A percentile compares a stretch with the other conserved stretches of the same genome.
Conservation (phyloP, 2,797 vertebrate genomes). For the Oreortyx pictus region DNA sequence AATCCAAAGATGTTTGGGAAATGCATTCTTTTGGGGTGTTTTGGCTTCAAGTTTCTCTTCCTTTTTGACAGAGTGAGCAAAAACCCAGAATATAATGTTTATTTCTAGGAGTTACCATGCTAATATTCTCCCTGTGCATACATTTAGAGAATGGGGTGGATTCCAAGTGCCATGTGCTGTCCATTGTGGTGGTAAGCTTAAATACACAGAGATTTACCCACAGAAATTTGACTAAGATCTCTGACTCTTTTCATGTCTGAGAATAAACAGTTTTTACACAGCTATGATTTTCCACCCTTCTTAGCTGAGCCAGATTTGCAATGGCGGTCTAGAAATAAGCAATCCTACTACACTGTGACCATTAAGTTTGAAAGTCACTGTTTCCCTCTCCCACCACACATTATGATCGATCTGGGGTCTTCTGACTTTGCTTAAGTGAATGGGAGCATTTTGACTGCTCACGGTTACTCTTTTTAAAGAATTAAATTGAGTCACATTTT, state of each 20-base stretch:
- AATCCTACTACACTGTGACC: accelerated
- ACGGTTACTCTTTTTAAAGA: background rate
- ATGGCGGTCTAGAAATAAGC: background rate
- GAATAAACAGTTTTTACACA: background rate
- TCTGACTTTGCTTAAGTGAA: conserved; percentile 3
- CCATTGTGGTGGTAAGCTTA: background rate
- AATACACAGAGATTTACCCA: background rate
- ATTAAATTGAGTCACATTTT: background rate
- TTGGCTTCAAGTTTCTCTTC: background rate
- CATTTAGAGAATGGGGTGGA: background rate
- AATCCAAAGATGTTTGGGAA: conserved; percentile 2
- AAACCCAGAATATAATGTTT: background rate
- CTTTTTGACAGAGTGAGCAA: background rate
- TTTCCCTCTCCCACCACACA: background rate
- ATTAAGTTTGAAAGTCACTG: background rate
- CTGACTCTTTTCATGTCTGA: background rate
- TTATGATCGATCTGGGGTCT: background rate
- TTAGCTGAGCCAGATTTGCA: background rate
- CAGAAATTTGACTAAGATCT: background rate
- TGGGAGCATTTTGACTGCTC: background rate
- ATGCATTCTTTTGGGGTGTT: background rate
- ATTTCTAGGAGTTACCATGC: background rate
- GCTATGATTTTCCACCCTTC: background rate
- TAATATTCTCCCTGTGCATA: background rate
- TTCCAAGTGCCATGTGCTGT: background rate